A percentile compares a stretch with the other conserved stretches of the same genome.
These are phyloP conservation scores for Paedocypris micromegethes DNA, from an alignment of 2,797 vertebrate species.

Conservation along the genomic window DNA sequence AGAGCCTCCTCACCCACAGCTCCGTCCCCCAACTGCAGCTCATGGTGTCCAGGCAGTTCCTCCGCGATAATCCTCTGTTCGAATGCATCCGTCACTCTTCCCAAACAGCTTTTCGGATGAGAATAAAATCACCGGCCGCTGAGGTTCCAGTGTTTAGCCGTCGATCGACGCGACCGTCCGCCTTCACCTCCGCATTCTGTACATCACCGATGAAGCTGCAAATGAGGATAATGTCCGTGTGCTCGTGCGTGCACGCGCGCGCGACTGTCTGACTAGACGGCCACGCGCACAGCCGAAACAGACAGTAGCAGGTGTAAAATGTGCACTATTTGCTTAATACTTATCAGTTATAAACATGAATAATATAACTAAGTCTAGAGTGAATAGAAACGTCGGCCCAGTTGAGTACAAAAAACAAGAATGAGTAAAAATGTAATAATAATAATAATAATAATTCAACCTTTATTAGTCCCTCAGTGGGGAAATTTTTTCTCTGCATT, in stretches of 20 bases:
- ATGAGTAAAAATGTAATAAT: no score
- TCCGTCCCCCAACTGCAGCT: slow-evolving; percentile 72
- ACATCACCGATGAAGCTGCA: slow-evolving; percentile 30
- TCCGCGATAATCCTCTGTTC: slow-evolving; percentile 50
- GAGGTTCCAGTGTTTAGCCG: slow-evolving; percentile 31
- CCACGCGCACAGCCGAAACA: slow-evolving; percentile 19
- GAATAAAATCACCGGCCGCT: slow-evolving; percentile 9
- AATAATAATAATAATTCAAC: no score
- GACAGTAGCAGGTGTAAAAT: neutral
- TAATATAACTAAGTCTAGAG: no score
- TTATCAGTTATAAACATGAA: no score
- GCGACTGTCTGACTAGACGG: slow-evolving; percentile 19
- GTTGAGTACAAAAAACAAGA: no score
- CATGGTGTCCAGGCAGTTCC: slow-evolving; percentile 56
- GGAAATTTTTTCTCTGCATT: no score
- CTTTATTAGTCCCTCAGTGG: no score
- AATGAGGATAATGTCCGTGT: slow-evolving; percentile 29
- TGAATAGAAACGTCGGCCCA: no score
- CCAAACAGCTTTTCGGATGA: neutral
- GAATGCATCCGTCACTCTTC: slow-evolving; percentile 47
- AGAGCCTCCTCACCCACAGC: slow-evolving; percentile 65
- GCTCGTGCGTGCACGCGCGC: slow-evolving; percentile 31
- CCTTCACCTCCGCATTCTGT: slow-evolving; percentile 50
- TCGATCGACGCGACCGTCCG: slow-evolving; percentile 36
- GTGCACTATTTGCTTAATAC: no score